Evolutionary conservation across 30 jellyfish, hydroid and myxozoan species (phyloP).

Genomic region (Morbakka virulenta): DNA sequence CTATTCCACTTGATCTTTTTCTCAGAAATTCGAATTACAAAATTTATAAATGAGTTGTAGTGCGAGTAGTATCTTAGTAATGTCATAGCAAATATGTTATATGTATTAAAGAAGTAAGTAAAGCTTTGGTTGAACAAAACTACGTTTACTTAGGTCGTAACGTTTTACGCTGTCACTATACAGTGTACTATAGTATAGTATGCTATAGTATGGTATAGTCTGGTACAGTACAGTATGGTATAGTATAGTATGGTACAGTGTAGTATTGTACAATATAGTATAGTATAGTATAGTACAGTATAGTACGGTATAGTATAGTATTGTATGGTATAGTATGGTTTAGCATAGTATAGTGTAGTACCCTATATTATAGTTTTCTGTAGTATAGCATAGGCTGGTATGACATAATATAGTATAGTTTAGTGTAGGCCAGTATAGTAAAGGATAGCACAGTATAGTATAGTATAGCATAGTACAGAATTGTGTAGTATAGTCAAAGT

Average conservation of each 20-base stretch:
- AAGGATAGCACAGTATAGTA: neutral
- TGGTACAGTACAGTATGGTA: too few species aligned
- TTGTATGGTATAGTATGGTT: conserved; percentile 7
- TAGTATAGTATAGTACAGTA: conserved; percentile 8
- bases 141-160: too few species aligned
- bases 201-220: neutral
- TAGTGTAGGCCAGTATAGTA: neutral
- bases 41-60: too few species aligned
- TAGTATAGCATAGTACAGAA: neutral
- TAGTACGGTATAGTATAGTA: conserved; percentile 5
- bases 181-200: too few species aligned
- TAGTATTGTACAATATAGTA: neutral
- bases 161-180: too few species aligned
- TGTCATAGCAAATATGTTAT: too few species aligned
- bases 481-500: neutral
- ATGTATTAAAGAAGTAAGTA: too few species aligned
- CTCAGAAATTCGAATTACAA: too few species aligned
- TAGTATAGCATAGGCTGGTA: neutral
- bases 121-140: too few species aligned
- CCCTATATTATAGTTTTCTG: neutral
- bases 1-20: too few species aligned
- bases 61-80: too few species aligned
- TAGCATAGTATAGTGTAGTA: neutral
- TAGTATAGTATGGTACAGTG: neutral
- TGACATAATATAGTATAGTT: neutral